Evolutionary conservation across 2,888 invertebrate genomes (phyloP).

Genomic region (Saturnia pavonia): DNA sequence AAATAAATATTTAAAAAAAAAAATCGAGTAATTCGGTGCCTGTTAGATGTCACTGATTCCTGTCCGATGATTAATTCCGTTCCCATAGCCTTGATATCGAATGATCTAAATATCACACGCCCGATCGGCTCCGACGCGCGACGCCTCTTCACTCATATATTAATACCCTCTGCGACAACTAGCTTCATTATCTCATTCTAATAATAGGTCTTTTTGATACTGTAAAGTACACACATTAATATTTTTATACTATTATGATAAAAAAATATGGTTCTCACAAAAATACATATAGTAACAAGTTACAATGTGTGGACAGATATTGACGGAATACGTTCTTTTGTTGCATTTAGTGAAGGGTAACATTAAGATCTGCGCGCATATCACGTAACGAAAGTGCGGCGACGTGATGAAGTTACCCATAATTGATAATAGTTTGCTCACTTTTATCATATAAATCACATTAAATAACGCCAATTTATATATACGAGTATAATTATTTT

Average conservation of each 20-base stretch:
- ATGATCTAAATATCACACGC: not conserved
- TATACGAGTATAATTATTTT: no score
- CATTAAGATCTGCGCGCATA: no score
- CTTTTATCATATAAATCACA: no score
- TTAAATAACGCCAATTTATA: no score
- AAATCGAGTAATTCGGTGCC: slow-evolving; percentile 47
- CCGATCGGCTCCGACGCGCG: slow-evolving; percentile 5
- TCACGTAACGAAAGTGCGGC: no score
- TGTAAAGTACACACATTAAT: not conserved
- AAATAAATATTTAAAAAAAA: no score
- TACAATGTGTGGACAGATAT: not conserved
- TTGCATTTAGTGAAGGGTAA: no score
- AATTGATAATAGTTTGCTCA: no score
- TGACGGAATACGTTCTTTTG: no score
- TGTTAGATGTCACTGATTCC: slow-evolving; percentile 29
- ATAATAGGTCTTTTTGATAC: not conserved
- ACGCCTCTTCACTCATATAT: not conserved
- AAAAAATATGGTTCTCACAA: not conserved
- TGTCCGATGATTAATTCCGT: not conserved
- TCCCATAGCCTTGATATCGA: slow-evolving; percentile 21
- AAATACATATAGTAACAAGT: not conserved
- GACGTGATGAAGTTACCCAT: no score
- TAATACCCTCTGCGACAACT: not conserved
- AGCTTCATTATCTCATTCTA: not conserved
- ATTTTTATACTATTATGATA: not conserved